Conservation (phyloP, 2,113 vertebrate genomes). For the Labeo rohita region DNA sequence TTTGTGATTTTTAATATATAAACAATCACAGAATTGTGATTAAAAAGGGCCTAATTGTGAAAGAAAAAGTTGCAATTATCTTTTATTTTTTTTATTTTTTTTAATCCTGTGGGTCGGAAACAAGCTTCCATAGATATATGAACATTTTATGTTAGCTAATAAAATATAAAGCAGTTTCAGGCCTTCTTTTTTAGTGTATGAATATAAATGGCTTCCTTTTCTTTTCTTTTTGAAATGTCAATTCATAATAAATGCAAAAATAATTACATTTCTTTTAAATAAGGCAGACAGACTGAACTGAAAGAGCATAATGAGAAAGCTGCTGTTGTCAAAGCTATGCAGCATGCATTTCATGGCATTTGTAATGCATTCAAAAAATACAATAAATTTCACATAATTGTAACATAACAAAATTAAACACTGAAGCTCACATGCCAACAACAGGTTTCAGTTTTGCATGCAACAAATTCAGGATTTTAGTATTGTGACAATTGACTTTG, state of each 20-base stretch:
- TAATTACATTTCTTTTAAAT: conserved; percentile 24
- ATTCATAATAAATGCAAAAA: conserved; percentile 41
- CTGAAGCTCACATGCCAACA: not conserved
- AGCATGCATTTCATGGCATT: conserved; percentile 43
- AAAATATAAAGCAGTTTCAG: conserved; percentile 32
- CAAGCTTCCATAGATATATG: not conserved
- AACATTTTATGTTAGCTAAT: conserved; percentile 39
- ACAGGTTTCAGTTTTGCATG: conserved; percentile 13
- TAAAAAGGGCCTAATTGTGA: not conserved
- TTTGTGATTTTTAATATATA: too few species aligned
- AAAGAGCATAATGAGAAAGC: conserved; percentile 29
- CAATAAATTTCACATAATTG: not conserved
- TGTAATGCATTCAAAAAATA: conserved; percentile 28
- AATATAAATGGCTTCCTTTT: conserved; percentile 14
- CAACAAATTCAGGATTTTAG: not conserved
- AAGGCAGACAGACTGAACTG: conserved; percentile 30
- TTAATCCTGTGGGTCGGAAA: not conserved
- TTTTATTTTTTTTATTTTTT: too few species aligned
- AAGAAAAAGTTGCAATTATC: not conserved
- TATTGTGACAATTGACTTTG: conserved; percentile 2
- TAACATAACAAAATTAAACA: not conserved
- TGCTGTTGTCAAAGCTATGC: conserved; percentile 29
- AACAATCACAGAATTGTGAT: too few species aligned
- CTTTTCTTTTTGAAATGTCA: not conserved
- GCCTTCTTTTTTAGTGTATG: not conserved